Evolutionary conservation across 2,113 vertebrate genomes (phyloP).

Genomic region (Pluvianellus socialis): DNA sequence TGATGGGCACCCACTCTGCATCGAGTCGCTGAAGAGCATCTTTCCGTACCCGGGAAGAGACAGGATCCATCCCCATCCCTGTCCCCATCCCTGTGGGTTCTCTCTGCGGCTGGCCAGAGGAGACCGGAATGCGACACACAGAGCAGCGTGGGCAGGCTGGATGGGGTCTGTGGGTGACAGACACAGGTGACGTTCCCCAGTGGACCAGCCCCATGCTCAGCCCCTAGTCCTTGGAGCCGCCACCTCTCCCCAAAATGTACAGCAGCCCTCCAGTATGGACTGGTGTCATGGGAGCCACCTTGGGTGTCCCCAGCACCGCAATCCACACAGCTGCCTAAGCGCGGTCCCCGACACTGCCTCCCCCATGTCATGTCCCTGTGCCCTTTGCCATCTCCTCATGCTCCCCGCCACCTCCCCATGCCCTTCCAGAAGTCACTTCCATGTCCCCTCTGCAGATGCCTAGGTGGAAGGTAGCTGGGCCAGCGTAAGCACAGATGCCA

Average conservation of each 20-base stretch:
- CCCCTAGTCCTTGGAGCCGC: fast-evolving
- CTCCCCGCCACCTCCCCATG: background rate
- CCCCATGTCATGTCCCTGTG: background rate
- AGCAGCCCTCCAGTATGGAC: background rate
- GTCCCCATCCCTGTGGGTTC: background rate
- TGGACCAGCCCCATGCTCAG: fast-evolving
- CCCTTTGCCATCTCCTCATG: background rate
- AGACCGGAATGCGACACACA: background rate
- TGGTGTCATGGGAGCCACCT: background rate
- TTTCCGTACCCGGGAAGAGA: background rate
- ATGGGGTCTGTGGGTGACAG: background rate
- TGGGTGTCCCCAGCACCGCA: background rate
- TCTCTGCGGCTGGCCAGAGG: too few species aligned
- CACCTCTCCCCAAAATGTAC: fast-evolving
- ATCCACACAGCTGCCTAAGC: background rate
- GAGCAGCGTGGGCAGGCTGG: background rate
- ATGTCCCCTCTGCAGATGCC: fast-evolving
- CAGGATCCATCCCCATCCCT: background rate
- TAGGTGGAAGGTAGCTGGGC: background rate
- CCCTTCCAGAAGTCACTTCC: background rate
- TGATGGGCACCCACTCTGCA: background rate
- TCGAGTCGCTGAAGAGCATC: background rate
- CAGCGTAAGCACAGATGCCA: background rate
- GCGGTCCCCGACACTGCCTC: background rate
- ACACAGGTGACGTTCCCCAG: background rate